Conservation (phyloP, 2,113 vertebrate species). For the Ictidomys tridecemlineatus region DNA sequence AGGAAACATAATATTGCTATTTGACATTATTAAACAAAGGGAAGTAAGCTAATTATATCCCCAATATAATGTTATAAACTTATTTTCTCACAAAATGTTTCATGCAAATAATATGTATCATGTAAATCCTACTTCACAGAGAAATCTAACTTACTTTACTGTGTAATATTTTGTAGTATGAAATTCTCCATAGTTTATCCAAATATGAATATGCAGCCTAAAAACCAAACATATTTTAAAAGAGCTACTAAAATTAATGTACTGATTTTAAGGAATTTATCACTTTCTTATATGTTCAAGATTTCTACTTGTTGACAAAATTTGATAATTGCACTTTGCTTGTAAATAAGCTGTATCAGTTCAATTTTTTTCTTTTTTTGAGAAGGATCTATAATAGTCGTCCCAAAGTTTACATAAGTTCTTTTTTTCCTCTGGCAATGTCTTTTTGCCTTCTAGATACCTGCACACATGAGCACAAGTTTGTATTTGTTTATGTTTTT, state of each 20-base stretch:
- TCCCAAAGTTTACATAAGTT: background rate
- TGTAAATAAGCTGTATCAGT: background rate
- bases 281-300: background rate
- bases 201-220: background rate
- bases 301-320: background rate
- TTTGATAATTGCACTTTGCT: background rate
- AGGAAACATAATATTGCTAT: background rate
- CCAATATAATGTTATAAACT: background rate
- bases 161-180: background rate
- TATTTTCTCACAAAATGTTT: background rate
- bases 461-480: background rate
- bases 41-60: background rate
- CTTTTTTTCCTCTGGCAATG: background rate
- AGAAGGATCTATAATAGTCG: background rate
- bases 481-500: background rate
- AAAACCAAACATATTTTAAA: background rate
- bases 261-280: background rate
- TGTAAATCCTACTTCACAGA: background rate
- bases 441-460: background rate
- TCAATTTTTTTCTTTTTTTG: background rate
- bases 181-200: background rate
- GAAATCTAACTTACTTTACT: background rate
- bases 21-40: background rate
- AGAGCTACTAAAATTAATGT: background rate
- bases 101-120: background rate